These are phyloP conservation scores for Castor canadensis DNA, from an alignment of 2,113 vertebrate species.

Conservation along the genomic window DNA sequence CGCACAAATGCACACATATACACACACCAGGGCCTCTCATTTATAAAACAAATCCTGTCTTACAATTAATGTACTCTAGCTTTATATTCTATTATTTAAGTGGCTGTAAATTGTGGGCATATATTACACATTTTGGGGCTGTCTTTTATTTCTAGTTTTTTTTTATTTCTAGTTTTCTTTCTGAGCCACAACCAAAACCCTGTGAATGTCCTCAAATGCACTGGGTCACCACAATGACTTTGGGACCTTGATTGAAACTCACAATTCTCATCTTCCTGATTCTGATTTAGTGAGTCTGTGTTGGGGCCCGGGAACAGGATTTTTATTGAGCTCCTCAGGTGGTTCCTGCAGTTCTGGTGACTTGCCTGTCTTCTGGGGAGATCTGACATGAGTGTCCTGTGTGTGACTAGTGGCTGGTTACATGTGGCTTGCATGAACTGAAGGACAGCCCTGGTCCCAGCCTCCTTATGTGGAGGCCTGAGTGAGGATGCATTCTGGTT, in stretches of 20 bases:
- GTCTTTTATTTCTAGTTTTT: neutral
- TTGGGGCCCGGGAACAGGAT: too few species aligned
- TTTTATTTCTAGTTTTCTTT: neutral
- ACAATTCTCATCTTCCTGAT: neutral
- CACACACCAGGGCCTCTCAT: neutral
- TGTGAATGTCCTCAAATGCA: fast-evolving
- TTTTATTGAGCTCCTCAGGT: neutral
- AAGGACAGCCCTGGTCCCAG: fast-evolving
- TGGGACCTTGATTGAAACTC: fast-evolving
- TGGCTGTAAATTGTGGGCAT: fast-evolving
- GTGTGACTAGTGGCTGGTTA: fast-evolving
- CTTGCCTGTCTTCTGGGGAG: fast-evolving
- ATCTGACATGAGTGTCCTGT: neutral
- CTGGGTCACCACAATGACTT: fast-evolving
- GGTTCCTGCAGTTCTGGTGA: neutral
- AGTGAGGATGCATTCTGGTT: fast-evolving
- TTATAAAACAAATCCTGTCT: neutral
- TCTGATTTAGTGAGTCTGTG: fast-evolving
- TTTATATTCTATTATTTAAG: neutral
- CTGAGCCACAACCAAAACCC: fast-evolving
- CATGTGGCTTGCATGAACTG: fast-evolving
- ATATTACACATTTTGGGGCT: neutral
- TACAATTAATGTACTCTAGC: neutral
- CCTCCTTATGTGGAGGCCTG: neutral
- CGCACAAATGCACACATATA: neutral